phyloP scores from a whole-genome alignment of 2,113 vertebrate species.

The Halcyon malimbica region DNA sequence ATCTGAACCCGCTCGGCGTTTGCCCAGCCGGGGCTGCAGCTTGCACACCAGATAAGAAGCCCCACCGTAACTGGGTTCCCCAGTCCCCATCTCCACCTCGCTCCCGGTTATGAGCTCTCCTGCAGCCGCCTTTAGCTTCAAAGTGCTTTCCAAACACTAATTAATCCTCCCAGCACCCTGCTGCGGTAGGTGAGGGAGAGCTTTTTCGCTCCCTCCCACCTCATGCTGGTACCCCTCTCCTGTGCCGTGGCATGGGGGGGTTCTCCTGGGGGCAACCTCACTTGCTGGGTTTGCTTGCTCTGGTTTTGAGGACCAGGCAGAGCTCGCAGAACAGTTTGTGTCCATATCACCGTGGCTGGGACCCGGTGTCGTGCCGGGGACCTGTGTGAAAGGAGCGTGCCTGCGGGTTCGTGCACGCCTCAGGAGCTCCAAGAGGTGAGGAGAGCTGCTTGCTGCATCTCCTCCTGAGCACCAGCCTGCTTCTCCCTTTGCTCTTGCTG shows the following conservation, averaged over 20 bases:
- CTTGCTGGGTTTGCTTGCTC: not conserved
- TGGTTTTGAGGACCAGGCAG: not conserved
- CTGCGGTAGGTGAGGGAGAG: not conserved
- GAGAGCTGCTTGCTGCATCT: not conserved
- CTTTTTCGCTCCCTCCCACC: not conserved
- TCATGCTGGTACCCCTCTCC: not conserved
- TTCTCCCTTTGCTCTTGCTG: not conserved
- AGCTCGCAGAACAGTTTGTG: not conserved
- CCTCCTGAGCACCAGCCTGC: not conserved
- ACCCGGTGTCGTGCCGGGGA: not conserved
- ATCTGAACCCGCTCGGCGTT: not conserved
- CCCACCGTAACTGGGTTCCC: not conserved
- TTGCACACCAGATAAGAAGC: conserved; percentile 17
- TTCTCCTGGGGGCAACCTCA: rapidly evolving
- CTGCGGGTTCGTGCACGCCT: not conserved
- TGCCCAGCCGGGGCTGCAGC: not conserved
- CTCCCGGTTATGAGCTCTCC: not conserved
- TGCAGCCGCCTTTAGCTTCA: not conserved
- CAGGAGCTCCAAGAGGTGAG: not conserved
- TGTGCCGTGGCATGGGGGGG: rapidly evolving
- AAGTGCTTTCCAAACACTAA: conserved; percentile 59
- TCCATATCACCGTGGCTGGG: not conserved
- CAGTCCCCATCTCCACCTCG: not conserved
- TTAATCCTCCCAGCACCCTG: not conserved
- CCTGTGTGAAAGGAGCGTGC: not conserved